Conservation (phyloP, 2,797 vertebrate species). For the Argentina silus region DNA sequence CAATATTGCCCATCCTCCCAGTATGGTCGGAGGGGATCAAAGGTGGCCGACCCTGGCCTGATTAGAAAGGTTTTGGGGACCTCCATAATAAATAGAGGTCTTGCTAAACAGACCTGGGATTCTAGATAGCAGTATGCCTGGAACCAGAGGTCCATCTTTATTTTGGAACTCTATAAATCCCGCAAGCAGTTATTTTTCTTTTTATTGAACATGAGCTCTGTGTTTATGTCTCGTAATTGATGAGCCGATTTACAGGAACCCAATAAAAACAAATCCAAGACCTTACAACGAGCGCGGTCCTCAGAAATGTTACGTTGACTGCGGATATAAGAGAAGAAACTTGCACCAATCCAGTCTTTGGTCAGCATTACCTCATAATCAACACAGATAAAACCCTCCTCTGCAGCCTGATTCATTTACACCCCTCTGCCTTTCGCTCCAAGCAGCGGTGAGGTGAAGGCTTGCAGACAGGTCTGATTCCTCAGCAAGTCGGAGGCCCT, state of each 20-base stretch:
- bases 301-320: constrained; percentile 42
- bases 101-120: constrained; percentile 61
- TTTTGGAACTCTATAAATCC: constrained; percentile 46
- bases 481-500: constrained; percentile 66
- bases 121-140: constrained; percentile 52
- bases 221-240: constrained; percentile 59
- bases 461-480: constrained; percentile 70
- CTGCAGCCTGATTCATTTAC: constrained; percentile 74
- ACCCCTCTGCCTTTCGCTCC: constrained; percentile 70
- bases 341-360: constrained; percentile 57
- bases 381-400: constrained; percentile 58
- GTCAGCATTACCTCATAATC: constrained; percentile 71
- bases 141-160: constrained; percentile 20
- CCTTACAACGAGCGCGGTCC: constrained; percentile 42
- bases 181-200: constrained; percentile 56
- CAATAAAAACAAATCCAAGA: constrained; percentile 44
- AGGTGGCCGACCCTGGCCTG: constrained; percentile 73
- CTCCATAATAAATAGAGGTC: constrained; percentile 65
- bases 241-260: constrained; percentile 63
- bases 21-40: constrained; percentile 70
- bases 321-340: constrained; percentile 8
- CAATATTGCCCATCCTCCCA: constrained; percentile 73
- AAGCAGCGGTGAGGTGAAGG: constrained; percentile 70
- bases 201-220: constrained; percentile 69
- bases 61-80: constrained; percentile 63